Conservation (phyloP, 2,888 invertebrate species). For the Tipula unca region DNA sequence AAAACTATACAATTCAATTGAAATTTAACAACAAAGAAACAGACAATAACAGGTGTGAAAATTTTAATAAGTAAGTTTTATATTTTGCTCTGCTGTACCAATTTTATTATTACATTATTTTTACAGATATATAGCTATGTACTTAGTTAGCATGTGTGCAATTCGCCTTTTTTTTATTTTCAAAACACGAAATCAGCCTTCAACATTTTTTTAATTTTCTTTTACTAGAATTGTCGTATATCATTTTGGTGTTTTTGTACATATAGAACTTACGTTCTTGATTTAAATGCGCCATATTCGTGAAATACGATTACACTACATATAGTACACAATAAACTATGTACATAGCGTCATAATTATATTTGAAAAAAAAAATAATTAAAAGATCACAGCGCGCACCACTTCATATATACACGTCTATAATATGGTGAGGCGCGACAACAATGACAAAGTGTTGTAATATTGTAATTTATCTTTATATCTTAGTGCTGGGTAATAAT, state of each 20-base stretch:
- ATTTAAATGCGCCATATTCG: background rate
- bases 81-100: background rate
- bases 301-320: background rate
- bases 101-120: background rate
- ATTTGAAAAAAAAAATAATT: background rate
- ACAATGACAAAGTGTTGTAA: conserved; percentile 8
- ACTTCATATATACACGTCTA: background rate
- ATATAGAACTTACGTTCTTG: background rate
- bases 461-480: background rate
- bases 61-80: background rate
- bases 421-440: background rate
- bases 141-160: too few species aligned
- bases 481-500: background rate
- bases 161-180: background rate
- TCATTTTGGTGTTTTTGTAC: background rate
- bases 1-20: background rate
- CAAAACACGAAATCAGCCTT: background rate
- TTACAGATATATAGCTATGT: background rate
- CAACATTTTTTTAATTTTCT: background rate
- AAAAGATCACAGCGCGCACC: background rate
- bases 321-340: too few species aligned
- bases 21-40: background rate
- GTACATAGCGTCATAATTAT: background rate
- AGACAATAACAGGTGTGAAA: background rate
- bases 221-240: background rate